Evolutionary conservation across 2,888 invertebrate genomes (phyloP).

Genomic region (Drosophila kokeensis): DNA sequence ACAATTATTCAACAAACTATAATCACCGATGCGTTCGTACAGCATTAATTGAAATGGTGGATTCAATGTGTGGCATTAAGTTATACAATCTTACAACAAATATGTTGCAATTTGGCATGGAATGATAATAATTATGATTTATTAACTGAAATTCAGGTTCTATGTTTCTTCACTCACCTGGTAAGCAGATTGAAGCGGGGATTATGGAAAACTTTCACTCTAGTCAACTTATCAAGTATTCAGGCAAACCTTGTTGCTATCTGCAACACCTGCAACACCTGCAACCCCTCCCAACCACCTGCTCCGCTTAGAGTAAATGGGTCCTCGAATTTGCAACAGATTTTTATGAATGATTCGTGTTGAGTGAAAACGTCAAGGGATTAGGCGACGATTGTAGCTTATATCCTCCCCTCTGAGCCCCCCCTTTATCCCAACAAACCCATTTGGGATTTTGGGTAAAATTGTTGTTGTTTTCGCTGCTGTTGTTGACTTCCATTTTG

Average conservation of each 20-base stretch:
- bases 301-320: constrained; percentile 11
- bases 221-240: constrained; percentile 22
- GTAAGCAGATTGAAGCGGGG: constrained; percentile 1
- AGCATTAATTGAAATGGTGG: not conserved
- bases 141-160: not conserved
- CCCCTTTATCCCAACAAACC: not conserved
- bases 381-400: constrained; percentile 48
- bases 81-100: not conserved
- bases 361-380: constrained; percentile 51
- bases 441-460: constrained; percentile 26
- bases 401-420: constrained; percentile 1
- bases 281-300: not conserved
- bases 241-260: constrained; percentile 14
- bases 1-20: not conserved
- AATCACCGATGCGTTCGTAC: too few species aligned
- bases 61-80: not conserved
- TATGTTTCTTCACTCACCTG: not conserved
- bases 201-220: constrained; percentile 33
- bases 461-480: constrained; percentile 32
- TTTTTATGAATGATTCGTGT: constrained; percentile 62
- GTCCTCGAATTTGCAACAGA: constrained; percentile 31
- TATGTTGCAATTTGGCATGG: not conserved
- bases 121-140: not conserved
- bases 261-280: not conserved
- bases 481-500: constrained; percentile 64